These are phyloP conservation scores for Amblyjoppa fuscipennis DNA, from an alignment of 2,888 invertebrate genomes.

Conservation along the genomic window DNA sequence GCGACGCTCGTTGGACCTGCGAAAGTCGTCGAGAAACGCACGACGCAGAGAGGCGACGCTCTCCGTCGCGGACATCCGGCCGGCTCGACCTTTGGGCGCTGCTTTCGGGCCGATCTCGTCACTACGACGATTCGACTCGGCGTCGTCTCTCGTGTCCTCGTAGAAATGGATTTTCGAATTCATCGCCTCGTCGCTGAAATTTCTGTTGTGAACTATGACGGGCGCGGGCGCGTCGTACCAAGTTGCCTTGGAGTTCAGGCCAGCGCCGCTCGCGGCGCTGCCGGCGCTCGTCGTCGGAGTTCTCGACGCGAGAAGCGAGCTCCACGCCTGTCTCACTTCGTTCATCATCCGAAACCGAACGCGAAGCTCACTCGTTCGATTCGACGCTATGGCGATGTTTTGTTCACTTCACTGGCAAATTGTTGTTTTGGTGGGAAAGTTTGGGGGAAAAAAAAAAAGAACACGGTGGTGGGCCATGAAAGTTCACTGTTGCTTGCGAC, in stretches of 20 bases:
- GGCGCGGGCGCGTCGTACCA: slow-evolving; percentile 82
- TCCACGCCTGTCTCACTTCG: slow-evolving; percentile 79
- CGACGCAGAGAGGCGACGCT: slow-evolving; percentile 64
- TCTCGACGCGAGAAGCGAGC: slow-evolving; percentile 74
- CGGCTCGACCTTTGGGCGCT: slow-evolving; percentile 18
- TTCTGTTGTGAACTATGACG: slow-evolving; percentile 77
- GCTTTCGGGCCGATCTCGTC: not conserved
- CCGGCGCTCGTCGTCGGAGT: slow-evolving; percentile 61
- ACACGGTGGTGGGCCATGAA: too few species aligned
- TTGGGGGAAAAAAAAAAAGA: too few species aligned
- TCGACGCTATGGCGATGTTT: not conserved
- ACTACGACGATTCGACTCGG: not conserved
- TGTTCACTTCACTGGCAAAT: slow-evolving; percentile 20
- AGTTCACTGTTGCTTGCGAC: too few species aligned
- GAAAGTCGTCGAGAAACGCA: slow-evolving; percentile 64
- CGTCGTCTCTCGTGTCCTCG: not conserved
- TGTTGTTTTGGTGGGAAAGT: not conserved
- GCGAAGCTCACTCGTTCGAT: not conserved
- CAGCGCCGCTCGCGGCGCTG: slow-evolving; percentile 43
- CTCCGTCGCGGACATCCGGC: slow-evolving; percentile 59
- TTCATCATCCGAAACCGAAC: slow-evolving; percentile 73
- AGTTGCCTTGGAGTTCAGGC: slow-evolving; percentile 69
- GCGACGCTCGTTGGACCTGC: slow-evolving; percentile 42
- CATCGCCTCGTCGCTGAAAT: slow-evolving; percentile 49
- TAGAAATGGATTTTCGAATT: not conserved